Evolutionary conservation across 2,797 vertebrate genomes (phyloP).

Genomic region (Yasuhikotakia modesta): DNA sequence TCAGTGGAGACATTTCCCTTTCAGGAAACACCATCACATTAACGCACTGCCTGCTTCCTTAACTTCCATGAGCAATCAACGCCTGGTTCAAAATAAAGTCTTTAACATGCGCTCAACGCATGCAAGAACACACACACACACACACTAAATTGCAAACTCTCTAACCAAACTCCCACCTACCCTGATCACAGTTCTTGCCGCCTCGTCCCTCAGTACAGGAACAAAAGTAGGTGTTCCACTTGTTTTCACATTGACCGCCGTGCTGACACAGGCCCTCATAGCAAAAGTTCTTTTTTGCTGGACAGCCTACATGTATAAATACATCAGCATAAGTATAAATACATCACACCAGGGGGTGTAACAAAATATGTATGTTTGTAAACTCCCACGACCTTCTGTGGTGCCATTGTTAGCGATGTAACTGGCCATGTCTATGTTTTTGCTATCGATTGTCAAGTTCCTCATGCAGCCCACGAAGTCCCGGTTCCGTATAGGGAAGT

Average conservation of each 20-base stretch:
- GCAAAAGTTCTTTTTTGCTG: conserved; percentile 89
- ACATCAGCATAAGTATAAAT: neutral
- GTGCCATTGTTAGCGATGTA: conserved; percentile 98
- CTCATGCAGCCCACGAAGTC: conserved; percentile 97
- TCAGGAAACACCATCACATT: conserved; percentile 56
- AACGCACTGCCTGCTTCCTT: conserved; percentile 53
- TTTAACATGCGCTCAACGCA: neutral
- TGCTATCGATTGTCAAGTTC: conserved; percentile 90
- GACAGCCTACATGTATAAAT: conserved; percentile 80
- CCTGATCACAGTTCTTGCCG: conserved; percentile 95
- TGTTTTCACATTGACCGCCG: conserved; percentile 87
- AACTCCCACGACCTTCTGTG: conserved; percentile 77
- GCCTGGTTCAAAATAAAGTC: conserved; percentile 36
- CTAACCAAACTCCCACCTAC: conserved; percentile 68
- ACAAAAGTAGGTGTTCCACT: conserved; percentile 90
- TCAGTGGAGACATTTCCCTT: conserved; percentile 50
- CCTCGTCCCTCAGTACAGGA: conserved; percentile 85
- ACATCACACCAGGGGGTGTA: neutral
- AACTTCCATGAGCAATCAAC: conserved; percentile 44
- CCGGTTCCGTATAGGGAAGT: conserved; percentile 92
- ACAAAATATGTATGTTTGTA: neutral
- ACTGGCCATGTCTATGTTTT: conserved; percentile 89
- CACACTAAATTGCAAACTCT: conserved; percentile 26
- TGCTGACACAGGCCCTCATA: conserved; percentile 83
- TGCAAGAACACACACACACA: conserved; percentile 29